Conservation (phyloP, 2,113 vertebrate genomes). For the Gasterosteus aculeatus region DNA sequence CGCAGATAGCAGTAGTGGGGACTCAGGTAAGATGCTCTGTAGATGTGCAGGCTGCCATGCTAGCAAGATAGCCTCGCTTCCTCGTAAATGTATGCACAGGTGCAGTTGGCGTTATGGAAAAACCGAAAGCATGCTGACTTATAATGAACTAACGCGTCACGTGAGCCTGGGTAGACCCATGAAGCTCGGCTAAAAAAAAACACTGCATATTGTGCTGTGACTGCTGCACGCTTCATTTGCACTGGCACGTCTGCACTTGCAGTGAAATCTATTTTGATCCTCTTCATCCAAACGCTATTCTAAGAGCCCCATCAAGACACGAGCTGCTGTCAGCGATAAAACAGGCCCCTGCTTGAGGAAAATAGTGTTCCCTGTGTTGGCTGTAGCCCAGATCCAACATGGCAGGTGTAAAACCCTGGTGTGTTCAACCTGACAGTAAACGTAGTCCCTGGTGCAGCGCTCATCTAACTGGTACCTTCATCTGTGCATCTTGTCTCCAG, state of each 20-base stretch:
- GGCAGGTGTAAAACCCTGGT: not conserved
- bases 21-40: constrained; percentile 88
- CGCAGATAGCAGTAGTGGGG: constrained; percentile 97
- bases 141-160: not conserved
- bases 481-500: constrained; percentile 79
- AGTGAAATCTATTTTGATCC: constrained; percentile 40
- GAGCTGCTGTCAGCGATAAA: constrained; percentile 1
- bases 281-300: constrained; percentile 41
- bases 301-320: constrained; percentile 6
- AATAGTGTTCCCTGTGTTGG: constrained; percentile 19
- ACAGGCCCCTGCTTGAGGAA: constrained; percentile 7
- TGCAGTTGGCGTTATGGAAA: not conserved
- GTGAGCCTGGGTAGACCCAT: not conserved
- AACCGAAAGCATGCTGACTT: not conserved
- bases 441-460: not conserved
- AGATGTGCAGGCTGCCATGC: constrained; percentile 30
- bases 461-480: not conserved
- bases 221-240: constrained; percentile 11
- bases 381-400: not conserved
- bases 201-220: not conserved
- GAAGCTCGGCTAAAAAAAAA: not conserved
- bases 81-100: not conserved
- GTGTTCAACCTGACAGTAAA: not conserved
- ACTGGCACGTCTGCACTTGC: not conserved
- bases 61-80: constrained; percentile 41